Evolutionary conservation across 2,797 vertebrate genomes (phyloP).

Genomic region (Pseudochaenichthys georgianus): DNA sequence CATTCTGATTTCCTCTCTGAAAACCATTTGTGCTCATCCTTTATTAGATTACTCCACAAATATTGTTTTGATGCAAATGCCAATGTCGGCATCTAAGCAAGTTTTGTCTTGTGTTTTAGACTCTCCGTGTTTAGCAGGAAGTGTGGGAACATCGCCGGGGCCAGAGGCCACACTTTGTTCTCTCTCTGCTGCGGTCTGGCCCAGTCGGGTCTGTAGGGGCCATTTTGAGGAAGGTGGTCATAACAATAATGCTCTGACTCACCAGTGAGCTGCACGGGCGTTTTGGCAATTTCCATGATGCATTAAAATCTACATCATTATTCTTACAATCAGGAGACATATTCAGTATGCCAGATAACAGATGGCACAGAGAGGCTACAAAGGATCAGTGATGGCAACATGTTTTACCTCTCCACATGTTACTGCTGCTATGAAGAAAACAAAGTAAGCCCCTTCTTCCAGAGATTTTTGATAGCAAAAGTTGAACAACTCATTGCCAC

Average conservation of each 20-base stretch:
- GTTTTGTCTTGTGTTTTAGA: conserved; percentile 35
- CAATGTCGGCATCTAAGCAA: conserved; percentile 12
- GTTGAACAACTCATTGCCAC: not conserved
- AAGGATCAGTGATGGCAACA: conserved; percentile 43
- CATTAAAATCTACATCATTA: conserved; percentile 51
- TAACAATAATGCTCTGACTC: conserved; percentile 63
- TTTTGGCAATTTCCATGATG: conserved; percentile 35
- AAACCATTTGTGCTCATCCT: conserved; percentile 25
- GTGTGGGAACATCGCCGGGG: conserved; percentile 62
- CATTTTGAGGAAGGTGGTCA: conserved; percentile 49
- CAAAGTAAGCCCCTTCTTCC: conserved; percentile 22
- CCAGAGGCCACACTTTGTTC: conserved; percentile 73
- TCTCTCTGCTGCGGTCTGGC: conserved; percentile 43
- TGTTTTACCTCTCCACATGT: conserved; percentile 9
- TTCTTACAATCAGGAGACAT: conserved; percentile 26
- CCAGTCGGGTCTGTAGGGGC: conserved; percentile 46
- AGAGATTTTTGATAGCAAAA: conserved; percentile 9
- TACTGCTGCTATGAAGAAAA: conserved; percentile 32
- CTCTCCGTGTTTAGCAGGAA: conserved; percentile 49
- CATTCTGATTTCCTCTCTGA: conserved; percentile 16
- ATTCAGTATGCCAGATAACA: conserved; percentile 16
- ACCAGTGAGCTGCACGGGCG: conserved; percentile 27
- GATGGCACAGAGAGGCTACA: conserved; percentile 42
- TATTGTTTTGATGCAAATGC: conserved; percentile 47
- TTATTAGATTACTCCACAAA: conserved; percentile 17